A percentile compares a stretch with the other conserved stretches of the same genome.
Conservation (phyloP, 1,140 invertebrate genomes). For the Bicyclus anynana region DNA sequence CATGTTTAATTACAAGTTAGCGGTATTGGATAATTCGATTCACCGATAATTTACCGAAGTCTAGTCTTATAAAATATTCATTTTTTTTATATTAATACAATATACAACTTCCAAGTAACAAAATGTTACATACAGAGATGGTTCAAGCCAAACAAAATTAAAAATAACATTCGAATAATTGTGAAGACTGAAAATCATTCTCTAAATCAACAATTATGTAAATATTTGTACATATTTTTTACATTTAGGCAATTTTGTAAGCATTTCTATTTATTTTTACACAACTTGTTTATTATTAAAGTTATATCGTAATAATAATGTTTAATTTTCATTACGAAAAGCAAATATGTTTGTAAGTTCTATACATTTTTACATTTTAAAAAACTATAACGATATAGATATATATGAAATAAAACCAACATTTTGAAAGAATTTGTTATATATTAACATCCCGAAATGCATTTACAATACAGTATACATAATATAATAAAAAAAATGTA, state of each 20-base stretch:
- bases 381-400: neutral
- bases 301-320: neutral
- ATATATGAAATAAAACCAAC: constrained; percentile 6
- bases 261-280: constrained; percentile 27
- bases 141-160: no score
- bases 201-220: constrained; percentile 28
- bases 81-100: no score
- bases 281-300: constrained; percentile 13
- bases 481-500: constrained; percentile 16
- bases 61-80: neutral
- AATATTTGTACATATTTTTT: constrained; percentile 29
- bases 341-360: neutral
- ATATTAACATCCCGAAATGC: constrained; percentile 23
- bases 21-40: no score
- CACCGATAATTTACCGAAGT: no score
- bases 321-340: neutral
- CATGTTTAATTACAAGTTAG: neutral
- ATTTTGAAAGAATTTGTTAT: constrained; percentile 6
- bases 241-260: constrained; percentile 15
- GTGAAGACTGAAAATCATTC: constrained; percentile 37
- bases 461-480: constrained; percentile 25
- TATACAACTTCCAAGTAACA: no score
- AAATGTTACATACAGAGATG: no score
- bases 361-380: neutral
- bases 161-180: constrained; percentile 10